Evolutionary conservation across 2,888 invertebrate species (phyloP), one percentile per base, ranked within the genome.

Genomic region (Cybosia mesomella): DNA sequence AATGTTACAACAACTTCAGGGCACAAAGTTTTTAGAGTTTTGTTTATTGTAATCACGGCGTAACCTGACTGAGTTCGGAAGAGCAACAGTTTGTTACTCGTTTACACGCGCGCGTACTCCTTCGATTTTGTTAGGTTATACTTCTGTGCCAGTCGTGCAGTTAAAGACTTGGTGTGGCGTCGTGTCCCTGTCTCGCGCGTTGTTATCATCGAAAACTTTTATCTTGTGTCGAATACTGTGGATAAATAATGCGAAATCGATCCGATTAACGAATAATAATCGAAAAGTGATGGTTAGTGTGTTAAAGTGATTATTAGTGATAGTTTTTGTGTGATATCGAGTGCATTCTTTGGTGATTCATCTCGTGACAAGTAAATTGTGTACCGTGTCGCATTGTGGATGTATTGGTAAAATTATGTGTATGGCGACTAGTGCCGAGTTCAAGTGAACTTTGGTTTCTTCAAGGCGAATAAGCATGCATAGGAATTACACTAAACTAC

Each of bases 331-430:
- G 91, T 89, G 87, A 83, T 81, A 81, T 71, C 70, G 80, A 88
- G 92, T 93, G 92, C 91, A 92, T 93, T 92, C 91, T 90, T 89
- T 75, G 89, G 93, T 94, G 94, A 94, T 93, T 94, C 94, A 94
- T 94, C 93, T 93, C 88, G 76, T 78, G 87, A 90, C 91, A 90
- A 93, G 92, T 91, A 92, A 64, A 90, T 91, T 89, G 90, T 91
- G 89, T 85, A 81, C 80, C 66, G 88, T 92, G 89, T 87, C 85
- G 84, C 86, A 82, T 82, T 83, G 83, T 87, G 87, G 82, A 83
- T 85, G 88, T 83, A 85, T 85, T 85, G 84, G 87, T 87, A 85
- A 89, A 90, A 87, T 90, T 84, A 88, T 89, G 89, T 92, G 88
- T 32, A 58, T 88, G 86, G 82, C 85, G 84, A 89, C 86, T 86